Evolutionary conservation across 2,797 vertebrate genomes (phyloP).

Genomic region (Geotrypetes seraphini): DNA sequence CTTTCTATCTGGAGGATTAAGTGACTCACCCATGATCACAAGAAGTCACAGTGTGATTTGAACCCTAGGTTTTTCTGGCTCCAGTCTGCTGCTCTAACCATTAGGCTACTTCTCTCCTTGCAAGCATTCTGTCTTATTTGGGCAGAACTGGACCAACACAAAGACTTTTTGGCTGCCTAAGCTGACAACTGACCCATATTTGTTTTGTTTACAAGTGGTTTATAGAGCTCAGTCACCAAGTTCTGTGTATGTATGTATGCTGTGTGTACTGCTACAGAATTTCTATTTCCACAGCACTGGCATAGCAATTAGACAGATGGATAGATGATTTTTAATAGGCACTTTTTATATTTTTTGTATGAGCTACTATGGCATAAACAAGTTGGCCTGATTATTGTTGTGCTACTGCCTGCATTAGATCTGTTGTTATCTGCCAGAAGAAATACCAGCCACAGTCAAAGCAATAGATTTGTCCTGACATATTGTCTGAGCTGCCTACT

Average conservation of each 20-base stretch:
- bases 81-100: too few relatives aligned
- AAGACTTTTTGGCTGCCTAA: neutral
- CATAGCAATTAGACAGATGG: too few relatives aligned
- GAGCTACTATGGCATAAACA: neutral
- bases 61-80: too few relatives aligned
- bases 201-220: neutral
- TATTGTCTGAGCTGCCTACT: conserved; percentile 5
- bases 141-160: neutral
- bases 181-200: neutral
- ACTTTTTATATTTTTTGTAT: too few relatives aligned
- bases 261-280: neutral
- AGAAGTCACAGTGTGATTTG: too few relatives aligned
- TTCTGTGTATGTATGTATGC: neutral
- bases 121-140: too few relatives aligned
- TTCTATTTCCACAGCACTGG: neutral
- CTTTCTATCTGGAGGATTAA: too few relatives aligned
- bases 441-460: conserved; percentile 7
- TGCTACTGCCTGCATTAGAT: conserved; percentile 1
- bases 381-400: conserved; percentile 9
- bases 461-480: conserved; percentile 1
- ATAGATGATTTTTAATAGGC: too few relatives aligned
- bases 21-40: too few relatives aligned
- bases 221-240: neutral
- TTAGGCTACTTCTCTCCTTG: too few relatives aligned
- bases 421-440: conserved; percentile 6